Percentiles rank a stretch among this genome's conserved stretches.
Evolutionary conservation across 2,888 invertebrate genomes (phyloP).

Genomic region (Cataglyphis livida): DNA sequence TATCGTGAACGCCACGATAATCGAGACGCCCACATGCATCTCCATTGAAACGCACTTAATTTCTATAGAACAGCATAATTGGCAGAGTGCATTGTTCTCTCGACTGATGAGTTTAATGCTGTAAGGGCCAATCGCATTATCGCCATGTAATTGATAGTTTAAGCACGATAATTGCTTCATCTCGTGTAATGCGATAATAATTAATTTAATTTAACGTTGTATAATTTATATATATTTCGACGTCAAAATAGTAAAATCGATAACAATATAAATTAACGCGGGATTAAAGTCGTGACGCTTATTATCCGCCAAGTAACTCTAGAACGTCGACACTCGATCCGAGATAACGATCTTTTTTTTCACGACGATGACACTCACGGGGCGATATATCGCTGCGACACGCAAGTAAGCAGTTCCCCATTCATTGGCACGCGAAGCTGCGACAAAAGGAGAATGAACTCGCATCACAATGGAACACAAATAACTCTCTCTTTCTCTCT

Average conservation of each 20-base stretch:
- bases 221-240: neutral
- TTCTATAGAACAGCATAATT: neutral
- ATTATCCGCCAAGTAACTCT: neutral
- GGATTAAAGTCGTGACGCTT: neutral
- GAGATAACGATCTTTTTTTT: constrained; percentile 2
- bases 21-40: constrained; percentile 14
- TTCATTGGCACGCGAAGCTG: constrained; percentile 76
- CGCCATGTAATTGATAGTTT: neutral
- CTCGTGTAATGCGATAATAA: neutral
- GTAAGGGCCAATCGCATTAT: neutral
- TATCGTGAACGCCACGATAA: neutral
- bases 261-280: neutral
- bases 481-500: constrained; percentile 70
- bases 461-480: constrained; percentile 79
- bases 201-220: neutral
- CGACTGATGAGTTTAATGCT: neutral
- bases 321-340: constrained; percentile 14
- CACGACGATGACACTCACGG: neutral
- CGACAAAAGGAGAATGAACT: constrained; percentile 79
- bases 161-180: neutral
- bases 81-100: neutral
- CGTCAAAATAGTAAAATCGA: neutral
- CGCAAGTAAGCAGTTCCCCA: constrained; percentile 65
- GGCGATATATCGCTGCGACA: neutral
- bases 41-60: constrained; percentile 20